phyloP scores from a whole-genome alignment of 2,113 vertebrate species.

The Eudyptes chrysolophus region DNA sequence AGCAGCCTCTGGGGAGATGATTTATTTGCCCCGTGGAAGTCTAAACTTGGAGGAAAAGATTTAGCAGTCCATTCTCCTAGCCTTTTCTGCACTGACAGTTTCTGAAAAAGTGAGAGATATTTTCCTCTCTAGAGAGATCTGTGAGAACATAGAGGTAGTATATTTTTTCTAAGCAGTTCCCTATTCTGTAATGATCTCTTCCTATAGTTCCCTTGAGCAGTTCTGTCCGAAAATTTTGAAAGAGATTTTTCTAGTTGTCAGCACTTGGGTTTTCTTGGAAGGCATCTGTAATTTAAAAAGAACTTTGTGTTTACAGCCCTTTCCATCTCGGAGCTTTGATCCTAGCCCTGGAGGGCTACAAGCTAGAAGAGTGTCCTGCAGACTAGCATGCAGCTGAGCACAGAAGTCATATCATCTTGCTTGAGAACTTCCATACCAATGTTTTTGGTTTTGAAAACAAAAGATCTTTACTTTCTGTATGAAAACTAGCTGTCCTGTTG shows the following conservation, averaged over 20 bases:
- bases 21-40: neutral
- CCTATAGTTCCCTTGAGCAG: neutral
- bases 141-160: neutral
- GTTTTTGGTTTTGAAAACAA: neutral
- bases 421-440: neutral
- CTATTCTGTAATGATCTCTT: neutral
- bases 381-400: neutral
- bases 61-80: neutral
- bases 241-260: constrained; percentile 8
- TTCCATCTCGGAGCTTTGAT: constrained; percentile 18
- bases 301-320: neutral
- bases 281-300: neutral
- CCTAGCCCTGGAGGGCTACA: neutral
- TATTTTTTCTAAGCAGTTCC: neutral
- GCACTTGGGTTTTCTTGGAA: neutral
- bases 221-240: constrained; percentile 1
- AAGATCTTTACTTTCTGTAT: neutral
- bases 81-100: neutral
- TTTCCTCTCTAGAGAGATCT: neutral
- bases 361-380: neutral
- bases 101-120: neutral
- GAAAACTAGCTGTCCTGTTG: neutral
- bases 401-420: neutral
- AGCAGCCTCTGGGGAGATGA: neutral
- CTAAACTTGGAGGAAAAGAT: neutral